phyloP scores from a whole-genome alignment of 2,888 invertebrate species.

The Pardosa pseudoannulata region DNA sequence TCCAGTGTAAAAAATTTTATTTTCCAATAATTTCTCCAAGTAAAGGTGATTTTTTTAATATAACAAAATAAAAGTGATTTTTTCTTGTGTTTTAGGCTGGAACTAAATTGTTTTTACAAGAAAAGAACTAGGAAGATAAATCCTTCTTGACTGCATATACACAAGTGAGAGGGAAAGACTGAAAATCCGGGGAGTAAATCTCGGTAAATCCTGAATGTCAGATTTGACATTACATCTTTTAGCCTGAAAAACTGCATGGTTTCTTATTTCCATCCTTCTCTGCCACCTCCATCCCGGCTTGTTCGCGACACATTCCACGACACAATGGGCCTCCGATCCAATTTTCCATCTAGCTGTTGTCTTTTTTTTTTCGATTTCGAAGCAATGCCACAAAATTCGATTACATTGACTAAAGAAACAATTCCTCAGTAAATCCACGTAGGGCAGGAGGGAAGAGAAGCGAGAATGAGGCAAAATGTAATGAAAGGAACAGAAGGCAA shows the following conservation, averaged over 20 bases:
- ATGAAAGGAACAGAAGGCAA: not conserved
- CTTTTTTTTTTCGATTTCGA: conserved; percentile 1
- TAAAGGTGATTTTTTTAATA: too few species aligned
- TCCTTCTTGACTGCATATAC: not conserved
- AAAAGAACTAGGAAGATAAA: too few species aligned
- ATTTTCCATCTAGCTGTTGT: not conserved
- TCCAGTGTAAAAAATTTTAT: too few species aligned
- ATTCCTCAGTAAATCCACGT: conserved; percentile 1
- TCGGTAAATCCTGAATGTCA: not conserved
- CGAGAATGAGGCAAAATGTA: not conserved
- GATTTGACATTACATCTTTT: not conserved
- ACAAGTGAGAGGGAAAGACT: not conserved
- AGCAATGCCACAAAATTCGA: conserved; percentile 2
- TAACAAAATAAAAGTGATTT: too few species aligned
- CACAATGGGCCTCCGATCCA: not conserved
- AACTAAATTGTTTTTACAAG: too few species aligned
- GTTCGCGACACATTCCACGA: not conserved
- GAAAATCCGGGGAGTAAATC: not conserved
- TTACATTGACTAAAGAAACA: not conserved
- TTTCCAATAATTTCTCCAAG: too few species aligned
- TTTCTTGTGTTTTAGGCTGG: too few species aligned
- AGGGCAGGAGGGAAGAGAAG: not conserved
- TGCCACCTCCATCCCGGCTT: not conserved
- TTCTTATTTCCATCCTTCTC: not conserved
- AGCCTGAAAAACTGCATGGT: not conserved